These are phyloP conservation scores for Araneus ventricosus DNA, from an alignment of 1,140 invertebrate genomes.

Conservation along the genomic window DNA sequence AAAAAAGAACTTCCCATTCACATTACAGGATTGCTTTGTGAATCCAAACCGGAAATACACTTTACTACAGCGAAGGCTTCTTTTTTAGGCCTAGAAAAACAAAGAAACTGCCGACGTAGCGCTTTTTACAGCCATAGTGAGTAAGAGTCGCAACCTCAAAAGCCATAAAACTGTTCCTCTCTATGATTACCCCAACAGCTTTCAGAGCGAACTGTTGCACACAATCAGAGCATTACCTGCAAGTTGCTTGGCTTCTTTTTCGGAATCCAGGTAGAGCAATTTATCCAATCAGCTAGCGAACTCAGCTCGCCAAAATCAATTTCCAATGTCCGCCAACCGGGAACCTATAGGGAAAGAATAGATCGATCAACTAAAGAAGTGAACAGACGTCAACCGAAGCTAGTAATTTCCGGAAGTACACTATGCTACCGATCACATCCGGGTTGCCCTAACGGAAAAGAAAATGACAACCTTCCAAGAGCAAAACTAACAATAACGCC, in stretches of 20 bases:
- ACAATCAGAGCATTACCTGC: conserved; percentile 12
- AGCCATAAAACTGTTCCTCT: not conserved
- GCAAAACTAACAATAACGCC: conserved; percentile 71
- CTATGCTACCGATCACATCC: conserved; percentile 72
- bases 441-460: conserved; percentile 25
- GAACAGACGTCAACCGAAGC: conserved; percentile 38
- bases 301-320: conserved; percentile 68
- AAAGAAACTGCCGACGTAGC: not conserved
- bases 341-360: conserved; percentile 14
- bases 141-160: conserved; percentile 16
- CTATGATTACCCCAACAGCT: not conserved
- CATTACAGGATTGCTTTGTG: conserved; percentile 4
- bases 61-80: not conserved
- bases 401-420: conserved; percentile 70
- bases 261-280: conserved; percentile 31
- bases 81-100: not conserved
- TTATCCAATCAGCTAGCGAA: conserved; percentile 25
- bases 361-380: conserved; percentile 53
- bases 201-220: not conserved
- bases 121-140: not conserved
- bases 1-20: not conserved
- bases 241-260: conserved; percentile 40
- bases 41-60: not conserved
- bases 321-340: conserved; percentile 48
- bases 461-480: conserved; percentile 64